Base-by-base conservation (phyloP, 2,113 vertebrate genomes). In the Psilopogon haemacephalus region DNA sequence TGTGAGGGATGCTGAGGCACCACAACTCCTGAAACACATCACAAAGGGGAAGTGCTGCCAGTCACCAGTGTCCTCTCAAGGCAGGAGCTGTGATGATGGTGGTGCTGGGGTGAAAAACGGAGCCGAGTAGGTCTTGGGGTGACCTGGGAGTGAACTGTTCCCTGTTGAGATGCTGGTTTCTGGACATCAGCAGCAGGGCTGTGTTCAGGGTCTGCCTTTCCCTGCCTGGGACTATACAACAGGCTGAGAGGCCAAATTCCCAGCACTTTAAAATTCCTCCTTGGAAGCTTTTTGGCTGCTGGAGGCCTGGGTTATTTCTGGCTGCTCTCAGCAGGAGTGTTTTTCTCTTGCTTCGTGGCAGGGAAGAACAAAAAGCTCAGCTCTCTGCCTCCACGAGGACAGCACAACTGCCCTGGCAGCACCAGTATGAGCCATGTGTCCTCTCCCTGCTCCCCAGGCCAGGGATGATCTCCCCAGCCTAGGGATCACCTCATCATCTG, bases 261-360 rank as follows among this genome's bases (percentile, higher is more conserved):
- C 95, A 95, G 95, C 87, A 52, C 93, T 96, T 89, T 68, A 71
- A 92, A 87, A 96, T 87, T 94, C 78, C 60, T 82, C 68, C 93
- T 95, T 92, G 93, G 93, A 96, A 96, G 96, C 71, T 75, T 93
- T 92, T 92, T 94, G 94, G 95, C 95, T 94, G 89, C 91, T 91
- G 72, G 68, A 89, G 89, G 68, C 82, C 84, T 60, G 71, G 91
- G 93, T 83, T 96, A 96, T 96, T 96, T 96, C 94, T 94, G 95
- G 81, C 84, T 70, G 63, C 4, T 26, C 93, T 94, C 64, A 3
- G 93, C 94, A 92, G 84, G 89, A 93, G 87, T 21, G 60, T 89
- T 95, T 94, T 94, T 77, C 79, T 93, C 87, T 68, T 79, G 84
- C 86, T 95, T 67, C 0, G 3, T 63, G 67, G 81, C 71, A 73